Evolutionary conservation across 2,113 vertebrate species (phyloP).

Genomic region (Macquaria ambigua): DNA sequence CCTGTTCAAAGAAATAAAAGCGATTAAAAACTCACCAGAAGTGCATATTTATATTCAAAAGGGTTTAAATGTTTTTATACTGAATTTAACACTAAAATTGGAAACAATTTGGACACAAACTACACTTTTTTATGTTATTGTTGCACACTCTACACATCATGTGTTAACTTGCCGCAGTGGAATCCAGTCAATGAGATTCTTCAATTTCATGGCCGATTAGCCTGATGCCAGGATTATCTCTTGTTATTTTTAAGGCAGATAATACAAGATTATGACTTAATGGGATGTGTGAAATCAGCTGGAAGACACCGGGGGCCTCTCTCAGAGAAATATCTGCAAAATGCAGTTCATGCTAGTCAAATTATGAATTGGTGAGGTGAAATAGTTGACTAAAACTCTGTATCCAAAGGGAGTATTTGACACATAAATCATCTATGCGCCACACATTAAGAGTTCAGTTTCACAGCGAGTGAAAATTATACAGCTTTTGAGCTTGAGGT

Average conservation of each 20-base stretch:
- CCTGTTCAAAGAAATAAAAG: constrained; percentile 18
- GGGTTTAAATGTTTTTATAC: not conserved
- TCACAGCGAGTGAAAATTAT: constrained; percentile 9
- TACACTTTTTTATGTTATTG: not conserved
- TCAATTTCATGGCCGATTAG: constrained; percentile 74
- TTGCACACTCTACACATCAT: constrained; percentile 8
- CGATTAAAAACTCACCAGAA: not conserved
- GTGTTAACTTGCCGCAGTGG: constrained; percentile 27
- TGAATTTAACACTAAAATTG: not conserved
- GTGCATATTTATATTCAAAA: not conserved
- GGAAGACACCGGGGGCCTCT: constrained; percentile 63
- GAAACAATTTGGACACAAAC: not conserved
- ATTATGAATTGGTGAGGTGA: constrained; percentile 38
- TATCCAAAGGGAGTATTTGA: constrained; percentile 60
- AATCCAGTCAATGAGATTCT: constrained; percentile 62
- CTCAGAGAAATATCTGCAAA: constrained; percentile 56
- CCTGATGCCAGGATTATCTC: constrained; percentile 73
- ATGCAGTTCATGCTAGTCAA: constrained; percentile 41
- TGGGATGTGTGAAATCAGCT: constrained; percentile 80
- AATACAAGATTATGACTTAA: constrained; percentile 78
- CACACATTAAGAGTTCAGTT: constrained; percentile 32
- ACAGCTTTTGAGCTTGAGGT: constrained; percentile 31
- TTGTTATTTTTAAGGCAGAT: constrained; percentile 82
- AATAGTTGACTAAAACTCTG: constrained; percentile 27
- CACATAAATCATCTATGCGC: constrained; percentile 31